Conservation (phyloP, 2,797 vertebrate genomes). For the Gallinago stenura region DNA sequence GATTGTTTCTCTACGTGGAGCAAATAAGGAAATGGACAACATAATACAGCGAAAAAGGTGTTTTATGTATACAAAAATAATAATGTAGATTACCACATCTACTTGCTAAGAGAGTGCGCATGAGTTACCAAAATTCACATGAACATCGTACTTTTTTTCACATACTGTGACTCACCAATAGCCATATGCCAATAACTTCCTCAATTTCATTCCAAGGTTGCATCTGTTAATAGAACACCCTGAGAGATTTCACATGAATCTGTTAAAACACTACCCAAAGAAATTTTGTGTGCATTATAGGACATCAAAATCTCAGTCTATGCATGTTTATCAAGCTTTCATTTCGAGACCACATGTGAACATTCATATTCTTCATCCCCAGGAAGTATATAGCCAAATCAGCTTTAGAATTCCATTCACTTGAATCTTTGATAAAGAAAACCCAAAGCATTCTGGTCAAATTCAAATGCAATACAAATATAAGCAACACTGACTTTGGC, state of each 20-base stretch:
- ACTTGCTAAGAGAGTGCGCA: neutral
- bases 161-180: neutral
- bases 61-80: neutral
- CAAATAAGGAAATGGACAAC: neutral
- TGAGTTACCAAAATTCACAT: neutral
- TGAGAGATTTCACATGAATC: neutral
- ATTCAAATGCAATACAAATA: slow-evolving; percentile 51
- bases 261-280: neutral
- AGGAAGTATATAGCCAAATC: neutral
- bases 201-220: slow-evolving; percentile 4
- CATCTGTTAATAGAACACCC: neutral
- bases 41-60: neutral
- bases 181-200: neutral
- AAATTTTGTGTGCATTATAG: neutral
- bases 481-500: slow-evolving; percentile 24
- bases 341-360: neutral
- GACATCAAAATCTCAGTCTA: neutral
- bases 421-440: slow-evolving; percentile 28
- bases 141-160: fast-evolving
- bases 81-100: neutral
- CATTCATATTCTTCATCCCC: neutral
- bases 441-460: slow-evolving; percentile 14
- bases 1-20: neutral
- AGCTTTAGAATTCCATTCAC: neutral
- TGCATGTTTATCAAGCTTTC: neutral